Percentiles rank a stretch among this genome's conserved stretches.
Conservation (phyloP, 92 coral and sea anemone genomes). For the Chrysogorgia sp. region DNA sequence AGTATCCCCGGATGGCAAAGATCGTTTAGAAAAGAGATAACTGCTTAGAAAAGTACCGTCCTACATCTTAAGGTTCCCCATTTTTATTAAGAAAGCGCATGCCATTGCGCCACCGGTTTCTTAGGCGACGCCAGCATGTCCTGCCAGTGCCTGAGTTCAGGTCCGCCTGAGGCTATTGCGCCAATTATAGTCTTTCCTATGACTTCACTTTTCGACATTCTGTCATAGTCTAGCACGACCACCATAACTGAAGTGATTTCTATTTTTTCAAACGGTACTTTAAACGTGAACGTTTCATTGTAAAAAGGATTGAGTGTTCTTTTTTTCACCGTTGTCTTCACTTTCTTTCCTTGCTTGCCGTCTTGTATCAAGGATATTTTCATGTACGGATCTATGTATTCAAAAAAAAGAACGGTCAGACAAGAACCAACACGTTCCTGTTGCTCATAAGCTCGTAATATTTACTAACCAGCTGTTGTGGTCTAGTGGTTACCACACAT, state of each 20-base stretch:
- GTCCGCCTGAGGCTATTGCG: constrained; percentile 82
- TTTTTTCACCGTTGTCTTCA: constrained; percentile 96
- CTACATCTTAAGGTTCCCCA: neutral
- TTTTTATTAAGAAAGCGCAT: constrained; percentile 75
- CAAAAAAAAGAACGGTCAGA: neutral
- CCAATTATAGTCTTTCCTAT: constrained; percentile 98
- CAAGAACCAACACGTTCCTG: too few relatives aligned
- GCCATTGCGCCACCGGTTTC: constrained; percentile 96
- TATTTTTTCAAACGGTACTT: constrained; percentile 91
- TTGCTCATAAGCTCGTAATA: too few relatives aligned
- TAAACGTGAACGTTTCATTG: constrained; percentile 91
- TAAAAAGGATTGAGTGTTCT: constrained; percentile 93
- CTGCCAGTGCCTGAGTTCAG: constrained; percentile 90
- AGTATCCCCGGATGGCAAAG: too few relatives aligned
- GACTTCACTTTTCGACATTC: constrained; percentile 93
- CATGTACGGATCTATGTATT: constrained; percentile 82
- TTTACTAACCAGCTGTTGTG: too few relatives aligned
- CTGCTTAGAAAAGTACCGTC: neutral
- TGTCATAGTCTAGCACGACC: constrained; percentile 88
- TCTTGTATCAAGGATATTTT: constrained; percentile 90
- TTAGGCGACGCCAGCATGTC: constrained; percentile 95
- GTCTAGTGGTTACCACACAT: too few relatives aligned
- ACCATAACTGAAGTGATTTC: constrained; percentile 86
- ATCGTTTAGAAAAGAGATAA: too few relatives aligned
- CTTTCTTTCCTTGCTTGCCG: constrained; percentile 89